A percentile compares a stretch with the other conserved stretches of the same genome.
phyloP scores from a whole-genome alignment of 1,140 invertebrate species.

The Caerostris extrusa region DNA sequence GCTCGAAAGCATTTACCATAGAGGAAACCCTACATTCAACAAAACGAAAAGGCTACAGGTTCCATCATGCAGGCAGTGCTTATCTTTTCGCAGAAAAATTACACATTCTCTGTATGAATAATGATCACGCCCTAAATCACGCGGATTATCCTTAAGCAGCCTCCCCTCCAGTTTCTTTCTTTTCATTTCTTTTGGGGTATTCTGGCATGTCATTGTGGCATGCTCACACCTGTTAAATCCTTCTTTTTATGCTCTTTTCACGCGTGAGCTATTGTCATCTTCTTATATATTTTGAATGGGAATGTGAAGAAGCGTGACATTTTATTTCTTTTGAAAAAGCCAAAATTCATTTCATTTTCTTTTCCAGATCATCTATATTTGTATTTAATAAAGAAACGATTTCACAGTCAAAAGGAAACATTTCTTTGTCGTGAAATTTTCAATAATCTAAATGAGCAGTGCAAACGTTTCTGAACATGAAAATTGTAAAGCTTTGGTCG shows the following conservation, averaged over 20 bases:
- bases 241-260: slow-evolving; percentile 33
- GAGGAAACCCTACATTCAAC: neutral
- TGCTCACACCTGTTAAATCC: no score
- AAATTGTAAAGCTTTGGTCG: no score
- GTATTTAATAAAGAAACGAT: slow-evolving; percentile 21
- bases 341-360: neutral
- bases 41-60: no score
- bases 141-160: slow-evolving; percentile 46
- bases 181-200: neutral
- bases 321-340: neutral
- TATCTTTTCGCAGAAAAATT: slow-evolving; percentile 41
- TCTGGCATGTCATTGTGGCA: slow-evolving; percentile 20
- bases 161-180: slow-evolving; percentile 2
- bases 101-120: slow-evolving; percentile 37
- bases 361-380: neutral
- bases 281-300: neutral
- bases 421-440: neutral
- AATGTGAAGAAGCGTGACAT: neutral
- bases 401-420: neutral
- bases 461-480: no score
- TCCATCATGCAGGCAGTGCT: neutral
- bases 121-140: slow-evolving; percentile 54
- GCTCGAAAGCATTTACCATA: neutral
- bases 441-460: neutral
- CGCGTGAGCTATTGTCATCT: slow-evolving; percentile 25